Evolutionary conservation across 2,797 vertebrate genomes (phyloP), one percentile per base, ranked within the genome.

Genomic region (Scleropages formosus): DNA sequence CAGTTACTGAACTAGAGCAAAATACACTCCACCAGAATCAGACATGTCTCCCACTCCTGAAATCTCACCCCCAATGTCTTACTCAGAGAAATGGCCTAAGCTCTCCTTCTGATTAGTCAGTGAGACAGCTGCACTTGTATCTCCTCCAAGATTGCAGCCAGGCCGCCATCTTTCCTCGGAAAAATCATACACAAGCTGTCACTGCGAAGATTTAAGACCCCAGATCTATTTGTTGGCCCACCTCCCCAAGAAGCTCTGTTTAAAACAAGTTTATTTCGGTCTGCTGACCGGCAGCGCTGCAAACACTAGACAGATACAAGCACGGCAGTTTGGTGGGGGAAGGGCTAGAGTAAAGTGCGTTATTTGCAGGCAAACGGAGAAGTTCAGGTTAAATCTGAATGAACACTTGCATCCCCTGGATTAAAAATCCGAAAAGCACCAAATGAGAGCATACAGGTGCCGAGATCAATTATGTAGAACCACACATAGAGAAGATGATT

Each of bases 281-380:
- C 51, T 60, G 47, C 70, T 71, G 47, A 22, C 13, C 61, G 3
- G 24, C 13, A 51, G 75, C 60, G 65, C 58, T 31, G 74, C 72
- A 74, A 73, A 78, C 60, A 15, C 11, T 69, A 46, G 66, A 63
- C 46, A 47, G 60, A 61, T 15, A 51, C 44, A 49, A 69, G 47
- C 66, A 4, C 66, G 51, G 66, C 2, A 31, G 39, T 39, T 39
- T 39, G 39, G 31, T 2, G 53, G 53, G 9, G 9, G 53, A 18
- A 18, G 9, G 53, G 53, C 1, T 18, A 18, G 53, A 1, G 53
- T 12, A 53, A 8, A 31, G 46, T 56, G 24, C 20, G 31, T 73
- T 73, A 73, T 24, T 7, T 15, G 24, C 31, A 73, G 71, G 8
- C 7, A 13, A 24, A 31, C 6, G 24, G 22, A 26, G 67, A 20